Evolutionary conservation across 2,797 vertebrate genomes (phyloP), one percentile per base, ranked within the genome.

Genomic region (Discoglossus pictus): DNA sequence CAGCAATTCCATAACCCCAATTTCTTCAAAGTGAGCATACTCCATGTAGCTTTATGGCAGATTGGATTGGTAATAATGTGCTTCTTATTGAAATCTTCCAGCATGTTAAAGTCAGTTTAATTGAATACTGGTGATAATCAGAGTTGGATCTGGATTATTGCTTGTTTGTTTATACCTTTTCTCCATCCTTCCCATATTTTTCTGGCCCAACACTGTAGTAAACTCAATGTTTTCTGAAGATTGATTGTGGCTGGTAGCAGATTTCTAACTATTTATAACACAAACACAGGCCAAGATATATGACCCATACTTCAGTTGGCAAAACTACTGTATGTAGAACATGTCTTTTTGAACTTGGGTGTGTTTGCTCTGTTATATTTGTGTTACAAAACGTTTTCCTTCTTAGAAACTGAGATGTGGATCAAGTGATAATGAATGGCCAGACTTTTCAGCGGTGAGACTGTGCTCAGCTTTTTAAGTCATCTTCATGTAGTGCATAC

Each of bases 381-480:
- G 21, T 65, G 42, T 65, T 9, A 35, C 35, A 11, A 3, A 40
- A 18, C 15, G 20, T 47, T 63, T 64, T 64, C 4, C 18, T 47
- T 47, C 52, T 55, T 65, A 52, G 62, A 65, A 65, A 65, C 40
- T 65, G 31, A 52, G 27, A 55, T 55, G 40, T 35, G 17, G 50
- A 44, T 65, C 62, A 65, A 65, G 56, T 40, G 27, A 44, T 25
- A 55, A 36, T 18, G 18, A 65, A 55, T 65, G 25, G 20, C 27
- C 24, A 65, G 52, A 55, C 31, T 36, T 65, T 56, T 27, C 51
- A 65, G 40, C 36, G 25, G 27, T 24, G 36, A 25, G 40, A 54
- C 51, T 36, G 38, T 40, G 36, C 44, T 65, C 25, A 10, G 6
- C 15, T 15, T 46, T 51, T 55, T 55, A 47, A 55, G 62, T 55